These are phyloP conservation scores for Nothura maculosa DNA, from an alignment of 2,797 vertebrate genomes.

Conservation along the genomic window DNA sequence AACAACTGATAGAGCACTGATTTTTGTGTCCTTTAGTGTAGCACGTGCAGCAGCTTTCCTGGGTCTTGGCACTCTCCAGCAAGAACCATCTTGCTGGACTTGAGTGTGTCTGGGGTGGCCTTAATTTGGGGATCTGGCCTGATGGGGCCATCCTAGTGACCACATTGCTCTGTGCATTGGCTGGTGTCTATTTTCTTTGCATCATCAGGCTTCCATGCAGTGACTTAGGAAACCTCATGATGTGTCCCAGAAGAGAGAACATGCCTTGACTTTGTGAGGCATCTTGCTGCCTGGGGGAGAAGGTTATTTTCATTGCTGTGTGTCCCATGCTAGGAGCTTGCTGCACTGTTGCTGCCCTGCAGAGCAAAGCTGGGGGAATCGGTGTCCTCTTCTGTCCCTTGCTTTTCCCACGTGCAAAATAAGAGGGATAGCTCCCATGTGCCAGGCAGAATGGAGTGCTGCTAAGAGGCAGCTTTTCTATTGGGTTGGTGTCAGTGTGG, in stretches of 20 bases:
- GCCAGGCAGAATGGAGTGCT: fast-evolving
- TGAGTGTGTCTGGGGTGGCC: not conserved
- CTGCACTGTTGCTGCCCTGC: not conserved
- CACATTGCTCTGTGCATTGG: not conserved
- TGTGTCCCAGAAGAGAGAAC: not conserved
- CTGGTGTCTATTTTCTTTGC: not conserved
- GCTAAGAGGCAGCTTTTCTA: not conserved
- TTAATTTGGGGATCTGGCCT: not conserved
- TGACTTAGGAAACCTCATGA: not conserved
- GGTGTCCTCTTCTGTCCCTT: fast-evolving
- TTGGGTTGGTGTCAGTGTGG: not conserved
- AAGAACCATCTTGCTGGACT: not conserved
- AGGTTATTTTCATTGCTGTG: fast-evolving
- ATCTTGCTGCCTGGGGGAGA: not conserved
- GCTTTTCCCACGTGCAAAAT: not conserved
- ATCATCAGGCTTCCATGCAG: not conserved
- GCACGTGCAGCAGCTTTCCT: not conserved
- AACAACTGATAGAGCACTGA: not conserved
- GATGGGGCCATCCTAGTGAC: not conserved
- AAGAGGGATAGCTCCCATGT: not conserved
- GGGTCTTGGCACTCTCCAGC: not conserved
- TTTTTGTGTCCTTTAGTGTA: not conserved
- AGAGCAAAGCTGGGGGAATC: not conserved
- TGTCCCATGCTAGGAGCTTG: fast-evolving
- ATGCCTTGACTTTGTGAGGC: not conserved